phyloP scores from a whole-genome alignment of 2,888 invertebrate species.

The Drosophila cyrtoloma region DNA sequence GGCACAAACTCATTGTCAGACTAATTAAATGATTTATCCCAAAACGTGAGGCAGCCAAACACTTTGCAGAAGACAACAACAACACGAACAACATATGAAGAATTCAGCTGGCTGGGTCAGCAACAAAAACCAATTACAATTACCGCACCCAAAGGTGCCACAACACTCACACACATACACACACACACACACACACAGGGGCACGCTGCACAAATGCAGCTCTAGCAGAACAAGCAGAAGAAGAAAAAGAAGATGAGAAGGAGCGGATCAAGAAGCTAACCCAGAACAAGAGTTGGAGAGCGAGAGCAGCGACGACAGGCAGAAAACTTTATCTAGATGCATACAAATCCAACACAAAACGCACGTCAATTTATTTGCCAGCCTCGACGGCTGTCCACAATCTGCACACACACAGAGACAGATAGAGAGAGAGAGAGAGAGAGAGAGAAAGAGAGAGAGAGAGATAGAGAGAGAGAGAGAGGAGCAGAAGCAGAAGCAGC shows the following conservation, averaged over 20 bases:
- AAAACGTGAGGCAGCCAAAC: conserved; percentile 74
- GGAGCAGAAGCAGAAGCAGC: conserved; percentile 10
- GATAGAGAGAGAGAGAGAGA: not conserved
- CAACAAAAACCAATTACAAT: conserved; percentile 82
- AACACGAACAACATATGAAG: conserved; percentile 21
- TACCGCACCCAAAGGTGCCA: conserved; percentile 83
- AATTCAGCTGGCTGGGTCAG: conserved; percentile 58
- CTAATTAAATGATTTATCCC: conserved; percentile 82
- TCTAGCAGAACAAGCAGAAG: conserved; percentile 31
- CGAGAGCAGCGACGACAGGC: conserved; percentile 41
- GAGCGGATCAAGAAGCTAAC: conserved; percentile 8
- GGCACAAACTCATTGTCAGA: conserved; percentile 72
- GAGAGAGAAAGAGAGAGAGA: conserved; percentile 2
- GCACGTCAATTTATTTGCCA: conserved; percentile 83
- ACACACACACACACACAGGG: conserved; percentile 15
- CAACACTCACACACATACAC: conserved; percentile 41
- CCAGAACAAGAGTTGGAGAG: conserved; percentile 25
- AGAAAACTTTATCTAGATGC: conserved; percentile 80
- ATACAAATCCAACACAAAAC: conserved; percentile 81
- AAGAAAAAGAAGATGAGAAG: conserved; percentile 3
- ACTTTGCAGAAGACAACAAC: conserved; percentile 40
- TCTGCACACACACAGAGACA: not conserved
- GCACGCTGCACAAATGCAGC: conserved; percentile 49
- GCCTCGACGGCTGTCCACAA: conserved; percentile 45
- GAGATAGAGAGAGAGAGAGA: not conserved